phyloP scores from a whole-genome alignment of 23 tunicate genomes.

The Halocynthia aurantium region DNA sequence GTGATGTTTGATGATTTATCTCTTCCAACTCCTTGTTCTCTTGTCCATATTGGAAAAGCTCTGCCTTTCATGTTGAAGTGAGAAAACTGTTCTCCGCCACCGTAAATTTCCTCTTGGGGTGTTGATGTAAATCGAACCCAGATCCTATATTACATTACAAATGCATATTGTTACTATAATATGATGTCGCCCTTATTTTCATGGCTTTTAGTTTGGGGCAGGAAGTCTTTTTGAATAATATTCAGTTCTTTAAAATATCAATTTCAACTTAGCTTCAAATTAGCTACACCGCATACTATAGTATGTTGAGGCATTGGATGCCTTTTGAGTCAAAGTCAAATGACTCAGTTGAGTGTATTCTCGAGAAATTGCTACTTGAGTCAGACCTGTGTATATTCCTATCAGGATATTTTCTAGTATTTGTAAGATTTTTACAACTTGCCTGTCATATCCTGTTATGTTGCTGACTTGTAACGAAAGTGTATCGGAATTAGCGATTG shows the following conservation, averaged over 20 bases:
- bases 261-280: too few relatives aligned
- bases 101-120: conserved; percentile 25
- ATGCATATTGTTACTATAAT: neutral
- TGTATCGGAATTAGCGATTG: neutral
- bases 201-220: neutral
- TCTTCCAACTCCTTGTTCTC: conserved; percentile 98
- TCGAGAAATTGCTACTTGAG: too few relatives aligned
- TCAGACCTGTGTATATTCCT: too few relatives aligned
- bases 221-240: neutral
- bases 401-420: too few relatives aligned
- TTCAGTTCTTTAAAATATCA: neutral
- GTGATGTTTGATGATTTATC: conserved; percentile 32
- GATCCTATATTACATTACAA: neutral
- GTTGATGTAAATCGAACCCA: conserved; percentile 11
- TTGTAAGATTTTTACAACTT: too few relatives aligned
- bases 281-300: too few relatives aligned
- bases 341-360: too few relatives aligned
- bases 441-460: conserved; percentile 21
- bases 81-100: conserved; percentile 93
- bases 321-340: too few relatives aligned
- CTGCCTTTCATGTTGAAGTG: conserved; percentile 77
- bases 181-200: neutral
- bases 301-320: too few relatives aligned
- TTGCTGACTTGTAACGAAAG: neutral
- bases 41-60: conserved; percentile 81